phyloP scores from a whole-genome alignment of 2,113 vertebrate species.

The Atherinomorus stipes region DNA sequence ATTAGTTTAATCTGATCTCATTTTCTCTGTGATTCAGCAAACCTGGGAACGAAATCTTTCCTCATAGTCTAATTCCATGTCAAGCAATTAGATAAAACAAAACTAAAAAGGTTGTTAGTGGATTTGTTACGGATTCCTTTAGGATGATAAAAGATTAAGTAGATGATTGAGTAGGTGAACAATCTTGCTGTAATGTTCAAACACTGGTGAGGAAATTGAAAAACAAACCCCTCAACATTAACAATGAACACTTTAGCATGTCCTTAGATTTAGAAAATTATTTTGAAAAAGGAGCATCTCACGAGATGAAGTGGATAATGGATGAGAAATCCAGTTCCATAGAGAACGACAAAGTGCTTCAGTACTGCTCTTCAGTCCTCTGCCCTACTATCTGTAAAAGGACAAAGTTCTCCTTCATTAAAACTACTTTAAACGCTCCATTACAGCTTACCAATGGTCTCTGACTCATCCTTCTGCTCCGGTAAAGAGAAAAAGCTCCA shows the following conservation, averaged over 20 bases:
- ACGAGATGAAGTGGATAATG: background rate
- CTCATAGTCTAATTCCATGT: slow-evolving; percentile 35
- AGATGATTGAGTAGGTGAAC: background rate
- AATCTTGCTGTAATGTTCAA: background rate
- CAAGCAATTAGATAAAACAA: slow-evolving; percentile 27
- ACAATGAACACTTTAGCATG: background rate
- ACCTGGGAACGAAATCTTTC: slow-evolving; percentile 21
- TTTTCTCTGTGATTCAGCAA: slow-evolving; percentile 37
- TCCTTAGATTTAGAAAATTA: background rate
- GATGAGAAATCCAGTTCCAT: slow-evolving; percentile 16
- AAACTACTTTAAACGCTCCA: slow-evolving; percentile 65
- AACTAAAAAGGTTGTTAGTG: slow-evolving; percentile 22
- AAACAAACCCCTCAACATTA: background rate
- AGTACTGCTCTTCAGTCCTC: slow-evolving; percentile 20
- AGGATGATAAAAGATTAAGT: slow-evolving; percentile 14
- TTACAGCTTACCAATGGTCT: slow-evolving; percentile 71
- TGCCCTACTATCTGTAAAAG: slow-evolving; percentile 74
- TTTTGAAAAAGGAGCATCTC: background rate
- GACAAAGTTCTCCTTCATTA: slow-evolving; percentile 77
- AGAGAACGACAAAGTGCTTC: slow-evolving; percentile 8
- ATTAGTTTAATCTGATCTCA: slow-evolving; percentile 67
- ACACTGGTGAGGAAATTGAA: background rate
- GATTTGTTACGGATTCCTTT: slow-evolving; percentile 16
- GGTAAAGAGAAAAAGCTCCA: slow-evolving; percentile 57
- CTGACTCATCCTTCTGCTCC: slow-evolving; percentile 64